Conservation (phyloP, 2,888 invertebrate genomes). For the Agonopterix arenella region DNA sequence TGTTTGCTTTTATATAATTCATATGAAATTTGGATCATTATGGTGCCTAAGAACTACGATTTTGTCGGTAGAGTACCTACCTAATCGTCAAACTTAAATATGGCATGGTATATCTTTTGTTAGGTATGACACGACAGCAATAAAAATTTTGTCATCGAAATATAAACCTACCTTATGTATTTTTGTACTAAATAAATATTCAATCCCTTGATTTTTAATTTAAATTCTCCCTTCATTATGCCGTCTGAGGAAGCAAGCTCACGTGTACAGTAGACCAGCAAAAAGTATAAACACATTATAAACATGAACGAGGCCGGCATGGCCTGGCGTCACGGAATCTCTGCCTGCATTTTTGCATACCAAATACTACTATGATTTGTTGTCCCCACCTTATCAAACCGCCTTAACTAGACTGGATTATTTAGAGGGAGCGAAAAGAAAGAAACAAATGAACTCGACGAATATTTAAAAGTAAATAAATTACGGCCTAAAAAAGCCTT, state of each 20-base stretch:
- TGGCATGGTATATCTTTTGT: no score
- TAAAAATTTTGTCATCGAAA: no score
- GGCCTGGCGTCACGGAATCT: constrained; percentile 65
- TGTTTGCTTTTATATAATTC: no score
- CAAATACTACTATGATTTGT: constrained; percentile 59
- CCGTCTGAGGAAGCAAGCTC: constrained; percentile 34
- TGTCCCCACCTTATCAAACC: constrained; percentile 40
- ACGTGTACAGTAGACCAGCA: constrained; percentile 37
- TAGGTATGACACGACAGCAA: no score
- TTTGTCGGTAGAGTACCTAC: no score
- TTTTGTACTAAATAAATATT: no score
- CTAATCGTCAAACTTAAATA: no score
- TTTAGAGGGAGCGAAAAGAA: constrained; percentile 18
- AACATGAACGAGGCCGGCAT: constrained; percentile 53
- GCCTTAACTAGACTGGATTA: constrained; percentile 28
- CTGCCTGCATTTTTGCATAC: constrained; percentile 68
- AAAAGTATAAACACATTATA: constrained; percentile 63
- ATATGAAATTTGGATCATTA: no score
- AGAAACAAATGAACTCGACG: not conserved
- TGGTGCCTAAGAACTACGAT: no score
- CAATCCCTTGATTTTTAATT: constrained; percentile 18
- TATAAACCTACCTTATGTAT: no score
- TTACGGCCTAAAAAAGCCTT: no score
- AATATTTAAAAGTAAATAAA: no score
- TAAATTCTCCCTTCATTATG: constrained; percentile 43